Base-by-base conservation (phyloP, 2,113 vertebrate genomes). In the Perca schrenkii region DNA sequence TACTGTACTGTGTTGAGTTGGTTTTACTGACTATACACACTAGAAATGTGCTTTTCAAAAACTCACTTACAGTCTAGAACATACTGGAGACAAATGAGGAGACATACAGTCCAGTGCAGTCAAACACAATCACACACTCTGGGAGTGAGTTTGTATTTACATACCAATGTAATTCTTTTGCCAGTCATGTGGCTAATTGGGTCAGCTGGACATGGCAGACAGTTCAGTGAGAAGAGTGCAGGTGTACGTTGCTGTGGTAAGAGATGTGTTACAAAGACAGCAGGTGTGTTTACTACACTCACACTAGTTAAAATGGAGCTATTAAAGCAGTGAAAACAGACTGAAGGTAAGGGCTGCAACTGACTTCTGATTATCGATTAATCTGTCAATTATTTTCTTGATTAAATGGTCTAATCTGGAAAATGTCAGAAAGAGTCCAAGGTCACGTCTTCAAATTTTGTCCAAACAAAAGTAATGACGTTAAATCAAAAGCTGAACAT, bases 31-130 rank as follows among this genome's bases (percentile, higher is more conserved):
- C 69, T 49, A 49, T 57, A 58, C 40, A 52, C n/a, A n/a, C n/a
- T n/a, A n/a, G 57, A 76, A 63, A 50, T 46, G 22, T 65, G 47
- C 19, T 28, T 78, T 75, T 70, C 49, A 62, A 83, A 56, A 61
- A 78, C 43, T 62, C 28, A 40, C 19, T 10, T n/a, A 62, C 22
- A 73, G 28, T 53, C 15, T 15, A 3, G 57, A 21, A 67, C 64
- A 40, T 10, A 10, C 40, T 50, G 46, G 34, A 61, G 56, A 63
- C 6, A 56, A 53, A 53, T 13, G 43, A 52, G 12, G 25, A n/a
- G 43, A 61, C 16, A 17, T 11, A 49, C 13, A 22, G 25, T 74
- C 21, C n/a, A 57, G 11, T 13, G 17, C 0, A 50, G 63, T 72
- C 25, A 81, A 8, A 58, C 43, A 49, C 47, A 12, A 36, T 71